Evolutionary conservation across 2,888 invertebrate species (phyloP).

Genomic region (Callinectes sapidus): DNA sequence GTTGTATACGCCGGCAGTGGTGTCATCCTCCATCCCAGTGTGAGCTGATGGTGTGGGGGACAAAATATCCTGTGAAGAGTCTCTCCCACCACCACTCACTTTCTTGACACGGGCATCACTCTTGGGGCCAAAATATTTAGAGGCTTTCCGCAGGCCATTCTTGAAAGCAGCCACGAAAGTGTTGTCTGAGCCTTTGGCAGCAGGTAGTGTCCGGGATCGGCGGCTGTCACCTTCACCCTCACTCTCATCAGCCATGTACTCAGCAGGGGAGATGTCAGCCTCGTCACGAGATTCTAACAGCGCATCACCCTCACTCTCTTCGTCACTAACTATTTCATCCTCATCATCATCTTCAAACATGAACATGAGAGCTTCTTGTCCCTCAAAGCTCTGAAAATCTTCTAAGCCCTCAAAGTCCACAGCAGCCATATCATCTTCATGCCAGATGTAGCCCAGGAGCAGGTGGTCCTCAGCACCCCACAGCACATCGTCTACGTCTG

Average conservation of each 20-base stretch:
- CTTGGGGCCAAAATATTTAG: constrained; percentile 69
- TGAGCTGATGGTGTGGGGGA: neutral
- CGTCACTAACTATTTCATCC: constrained; percentile 4
- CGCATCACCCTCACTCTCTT: constrained; percentile 37
- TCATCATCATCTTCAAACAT: constrained; percentile 72
- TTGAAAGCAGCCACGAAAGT: constrained; percentile 71
- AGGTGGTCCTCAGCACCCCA: constrained; percentile 46
- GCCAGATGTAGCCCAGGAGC: constrained; percentile 66
- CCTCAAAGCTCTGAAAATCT: constrained; percentile 59
- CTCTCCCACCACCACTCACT: neutral
- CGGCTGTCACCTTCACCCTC: constrained; percentile 36
- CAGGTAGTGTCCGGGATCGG: neutral
- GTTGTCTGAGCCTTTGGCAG: constrained; percentile 41
- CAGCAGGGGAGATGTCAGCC: neutral
- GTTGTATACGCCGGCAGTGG: constrained; percentile 58
- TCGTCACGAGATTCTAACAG: neutral
- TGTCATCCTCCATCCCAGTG: constrained; percentile 28
- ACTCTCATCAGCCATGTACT: constrained; percentile 42
- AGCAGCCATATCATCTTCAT: constrained; percentile 62
- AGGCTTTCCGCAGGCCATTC: constrained; percentile 68
- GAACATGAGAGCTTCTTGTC: constrained; percentile 62
- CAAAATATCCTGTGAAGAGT: neutral
- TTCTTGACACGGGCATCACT: constrained; percentile 47
- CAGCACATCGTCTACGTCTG: neutral
- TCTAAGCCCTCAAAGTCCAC: constrained; percentile 69